Evolutionary conservation across 2,888 invertebrate species (phyloP).

Genomic region (Creontiades dilutus): DNA sequence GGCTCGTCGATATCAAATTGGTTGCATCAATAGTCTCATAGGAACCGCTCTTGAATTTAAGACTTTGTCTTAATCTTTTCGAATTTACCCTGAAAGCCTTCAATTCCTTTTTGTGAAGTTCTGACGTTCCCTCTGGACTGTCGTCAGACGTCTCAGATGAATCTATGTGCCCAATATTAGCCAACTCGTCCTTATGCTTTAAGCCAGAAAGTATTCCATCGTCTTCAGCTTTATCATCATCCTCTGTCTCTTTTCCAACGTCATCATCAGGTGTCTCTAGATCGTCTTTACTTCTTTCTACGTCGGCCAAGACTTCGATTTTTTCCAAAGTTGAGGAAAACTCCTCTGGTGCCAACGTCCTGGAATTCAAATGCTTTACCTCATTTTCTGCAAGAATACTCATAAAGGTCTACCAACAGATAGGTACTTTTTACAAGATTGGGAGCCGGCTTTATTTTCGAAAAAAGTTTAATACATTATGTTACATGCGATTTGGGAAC

Average conservation of each 20-base stretch:
- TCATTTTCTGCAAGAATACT: constrained; percentile 11
- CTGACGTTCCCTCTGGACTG: constrained; percentile 76
- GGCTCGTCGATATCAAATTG: constrained; percentile 76
- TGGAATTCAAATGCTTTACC: constrained; percentile 51
- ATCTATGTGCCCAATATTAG: constrained; percentile 87
- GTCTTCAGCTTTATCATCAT: constrained; percentile 65
- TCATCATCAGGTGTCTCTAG: constrained; percentile 64
- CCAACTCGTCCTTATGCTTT: constrained; percentile 76
- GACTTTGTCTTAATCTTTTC: constrained; percentile 72
- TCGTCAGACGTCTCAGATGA: constrained; percentile 89
- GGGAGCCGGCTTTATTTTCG: neutral
- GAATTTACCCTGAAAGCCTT: constrained; percentile 70
- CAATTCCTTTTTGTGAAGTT: constrained; percentile 72
- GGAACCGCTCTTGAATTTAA: constrained; percentile 72
- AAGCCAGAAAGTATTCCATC: constrained; percentile 74
- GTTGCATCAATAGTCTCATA: constrained; percentile 76
- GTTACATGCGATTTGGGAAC: neutral
- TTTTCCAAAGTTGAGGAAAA: constrained; percentile 62
- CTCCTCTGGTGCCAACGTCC: constrained; percentile 67
- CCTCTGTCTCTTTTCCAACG: constrained; percentile 9
- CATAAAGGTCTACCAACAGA: neutral
- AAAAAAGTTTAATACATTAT: neutral
- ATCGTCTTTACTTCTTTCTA: constrained; percentile 70
- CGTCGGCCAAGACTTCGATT: constrained; percentile 72
- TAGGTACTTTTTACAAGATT: neutral